Percentiles rank a stretch among this genome's conserved stretches.
These are phyloP conservation scores for Chunga burmeisteri DNA, from an alignment of 2,113 vertebrate species.

Conservation along the genomic window DNA sequence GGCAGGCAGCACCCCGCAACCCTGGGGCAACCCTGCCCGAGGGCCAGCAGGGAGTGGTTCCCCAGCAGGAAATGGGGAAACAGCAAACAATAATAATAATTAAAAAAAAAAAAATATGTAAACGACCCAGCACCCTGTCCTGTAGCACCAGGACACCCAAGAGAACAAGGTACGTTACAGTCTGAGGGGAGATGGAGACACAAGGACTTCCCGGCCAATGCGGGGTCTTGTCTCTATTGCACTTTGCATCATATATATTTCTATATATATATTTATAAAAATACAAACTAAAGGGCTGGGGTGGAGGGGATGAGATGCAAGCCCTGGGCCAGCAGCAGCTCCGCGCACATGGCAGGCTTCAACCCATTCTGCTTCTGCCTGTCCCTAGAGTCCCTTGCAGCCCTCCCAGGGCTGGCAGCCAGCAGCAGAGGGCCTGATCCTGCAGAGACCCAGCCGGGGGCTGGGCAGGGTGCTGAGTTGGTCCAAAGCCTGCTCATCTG, in stretches of 20 bases:
- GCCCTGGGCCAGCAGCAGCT: slow-evolving; percentile 14
- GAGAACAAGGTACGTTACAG: slow-evolving; percentile 32
- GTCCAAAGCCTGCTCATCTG: not conserved
- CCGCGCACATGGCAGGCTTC: fast-evolving
- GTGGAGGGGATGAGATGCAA: slow-evolving; percentile 29
- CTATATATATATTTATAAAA: slow-evolving; percentile 61
- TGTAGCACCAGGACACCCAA: not conserved
- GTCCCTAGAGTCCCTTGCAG: not conserved
- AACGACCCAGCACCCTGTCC: slow-evolving; percentile 22
- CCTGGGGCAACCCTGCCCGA: not conserved
- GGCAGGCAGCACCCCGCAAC: not conserved
- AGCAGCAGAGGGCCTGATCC: not conserved
- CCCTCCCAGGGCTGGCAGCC: not conserved
- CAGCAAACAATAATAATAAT: not conserved
- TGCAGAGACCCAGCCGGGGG: not conserved
- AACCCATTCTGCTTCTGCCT: not conserved
- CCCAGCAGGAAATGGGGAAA: not conserved
- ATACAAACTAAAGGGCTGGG: slow-evolving; percentile 60
- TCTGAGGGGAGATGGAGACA: slow-evolving; percentile 54
- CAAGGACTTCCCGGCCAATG: not conserved
- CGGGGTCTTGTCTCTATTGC: slow-evolving; percentile 65
- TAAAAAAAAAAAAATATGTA: not conserved
- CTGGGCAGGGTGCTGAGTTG: not conserved
- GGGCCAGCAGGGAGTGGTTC: not conserved
- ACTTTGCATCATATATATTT: slow-evolving; percentile 65